phyloP scores from a whole-genome alignment of 2,113 vertebrate genomes.

The Hemichromis elongatus region DNA sequence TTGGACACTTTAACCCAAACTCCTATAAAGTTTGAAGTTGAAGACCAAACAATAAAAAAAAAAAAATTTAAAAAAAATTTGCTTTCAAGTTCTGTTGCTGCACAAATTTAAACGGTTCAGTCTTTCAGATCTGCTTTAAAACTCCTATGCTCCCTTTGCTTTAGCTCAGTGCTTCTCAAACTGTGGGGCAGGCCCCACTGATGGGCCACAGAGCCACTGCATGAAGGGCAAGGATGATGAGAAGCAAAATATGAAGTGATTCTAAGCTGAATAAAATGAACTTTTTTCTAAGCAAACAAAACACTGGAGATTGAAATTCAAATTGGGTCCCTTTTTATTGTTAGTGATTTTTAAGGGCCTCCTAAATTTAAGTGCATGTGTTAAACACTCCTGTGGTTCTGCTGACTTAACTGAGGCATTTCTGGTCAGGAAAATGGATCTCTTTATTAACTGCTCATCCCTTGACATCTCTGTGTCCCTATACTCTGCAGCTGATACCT shows the following conservation, averaged over 20 bases:
- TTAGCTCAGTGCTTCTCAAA: not conserved
- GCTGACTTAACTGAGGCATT: not conserved
- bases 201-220: not conserved
- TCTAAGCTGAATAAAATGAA: not conserved
- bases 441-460: not conserved
- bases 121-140: not conserved
- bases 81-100: not conserved
- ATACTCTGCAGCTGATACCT: not conserved
- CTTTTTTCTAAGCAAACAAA: not conserved
- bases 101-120: not conserved
- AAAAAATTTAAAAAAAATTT: no score
- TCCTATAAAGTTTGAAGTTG: not conserved
- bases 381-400: not conserved
- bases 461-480: not conserved
- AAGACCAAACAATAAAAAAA: not conserved
- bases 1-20: not conserved
- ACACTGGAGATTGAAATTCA: fast-evolving
- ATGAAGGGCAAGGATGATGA: not conserved
- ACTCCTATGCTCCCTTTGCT: not conserved
- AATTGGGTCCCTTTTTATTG: not conserved
- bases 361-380: not conserved
- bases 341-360: not conserved
- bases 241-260: not conserved
- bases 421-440: not conserved
- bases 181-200: not conserved